Evolutionary conservation across 2,888 invertebrate genomes (phyloP), one percentile per base, ranked within the genome.

Genomic region (Spodoptera littoralis): DNA sequence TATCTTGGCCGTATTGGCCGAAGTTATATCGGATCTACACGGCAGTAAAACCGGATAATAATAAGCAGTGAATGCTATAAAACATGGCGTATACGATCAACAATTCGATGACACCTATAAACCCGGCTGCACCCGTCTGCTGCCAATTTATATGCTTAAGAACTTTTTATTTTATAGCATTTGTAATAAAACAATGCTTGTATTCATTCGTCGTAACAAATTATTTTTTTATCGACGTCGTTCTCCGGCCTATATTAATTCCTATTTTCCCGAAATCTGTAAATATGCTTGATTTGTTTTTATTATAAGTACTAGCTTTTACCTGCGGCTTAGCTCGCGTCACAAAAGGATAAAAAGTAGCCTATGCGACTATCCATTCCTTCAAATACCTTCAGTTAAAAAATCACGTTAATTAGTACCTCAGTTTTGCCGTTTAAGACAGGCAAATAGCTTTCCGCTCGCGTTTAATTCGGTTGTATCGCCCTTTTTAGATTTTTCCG

Each of bases 71-170:
- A 79, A 70, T 83, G 79, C 84, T 82, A 88, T 89, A 90, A 89
- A 89, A 87, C 84, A 83, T 73, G 80, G 69, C 80, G 83, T 84
- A 86, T 86, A 88, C 85, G 84, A 84, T 79, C 84, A 80, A 83
- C 84, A 84, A 88, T 87, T 86, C 87, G 84, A 87, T 86, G 88
- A 87, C 87, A 85, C 74, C 81, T 80, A 86, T 90, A 90, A 90
- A 86, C 79, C 63, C 75, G 74, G 77, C 83, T 82, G 85, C 85
- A 79, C 77, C 84, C 83, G 80, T 85, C 84, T 77, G 70, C 73
- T 77, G 79, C 79, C 85, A 86, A 88, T 89, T 87, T 87, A 88
- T 88, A 84, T 79, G 82, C 81, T 74, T 82, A 80, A 85, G 82
- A 80, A 85, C 81, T 83, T 84, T 87, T 86, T 86, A 84, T 86